phyloP scores from a whole-genome alignment of 2,113 vertebrate genomes.

The Podarcis raffonei region DNA sequence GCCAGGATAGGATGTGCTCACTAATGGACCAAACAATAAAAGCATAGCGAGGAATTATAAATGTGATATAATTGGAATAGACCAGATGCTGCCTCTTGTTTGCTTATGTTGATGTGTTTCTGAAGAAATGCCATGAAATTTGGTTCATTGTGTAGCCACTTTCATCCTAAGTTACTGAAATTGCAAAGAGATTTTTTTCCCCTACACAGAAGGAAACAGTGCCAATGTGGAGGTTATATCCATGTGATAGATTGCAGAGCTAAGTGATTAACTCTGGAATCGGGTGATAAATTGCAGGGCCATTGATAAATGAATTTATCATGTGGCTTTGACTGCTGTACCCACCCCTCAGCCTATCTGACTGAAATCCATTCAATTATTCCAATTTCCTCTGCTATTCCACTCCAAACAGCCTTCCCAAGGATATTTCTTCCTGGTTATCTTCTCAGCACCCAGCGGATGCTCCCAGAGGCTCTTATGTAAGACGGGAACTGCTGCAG shows the following conservation, averaged over 20 bases:
- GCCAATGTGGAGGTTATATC: constrained; percentile 19
- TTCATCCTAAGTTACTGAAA: background rate
- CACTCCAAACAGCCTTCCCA: constrained; percentile 5
- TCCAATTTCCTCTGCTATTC: background rate
- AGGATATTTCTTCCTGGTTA: constrained; percentile 35
- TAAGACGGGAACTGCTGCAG: constrained; percentile 52
- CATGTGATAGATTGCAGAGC: constrained; percentile 21
- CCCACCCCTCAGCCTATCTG: constrained; percentile 38
- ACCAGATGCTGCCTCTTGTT: background rate
- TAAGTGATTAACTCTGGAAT: constrained; percentile 20
- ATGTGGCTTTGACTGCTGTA: constrained; percentile 31
- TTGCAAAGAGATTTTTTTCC: background rate
- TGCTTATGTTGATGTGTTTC: background rate
- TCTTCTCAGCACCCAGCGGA: background rate
- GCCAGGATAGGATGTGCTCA: background rate
- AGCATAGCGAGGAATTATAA: background rate
- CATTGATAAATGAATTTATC: constrained; percentile 43
- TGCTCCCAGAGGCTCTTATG: constrained; percentile 40
- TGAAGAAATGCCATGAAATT: background rate
- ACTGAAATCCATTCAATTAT: constrained; percentile 49
- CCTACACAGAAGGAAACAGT: accelerated
- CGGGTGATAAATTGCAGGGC: constrained; percentile 49
- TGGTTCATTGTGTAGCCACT: background rate
- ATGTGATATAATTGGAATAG: background rate
- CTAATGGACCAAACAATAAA: background rate